These are phyloP conservation scores for Cochlearius cochlearius DNA, from an alignment of 2,113 vertebrate species.

Conservation along the genomic window DNA sequence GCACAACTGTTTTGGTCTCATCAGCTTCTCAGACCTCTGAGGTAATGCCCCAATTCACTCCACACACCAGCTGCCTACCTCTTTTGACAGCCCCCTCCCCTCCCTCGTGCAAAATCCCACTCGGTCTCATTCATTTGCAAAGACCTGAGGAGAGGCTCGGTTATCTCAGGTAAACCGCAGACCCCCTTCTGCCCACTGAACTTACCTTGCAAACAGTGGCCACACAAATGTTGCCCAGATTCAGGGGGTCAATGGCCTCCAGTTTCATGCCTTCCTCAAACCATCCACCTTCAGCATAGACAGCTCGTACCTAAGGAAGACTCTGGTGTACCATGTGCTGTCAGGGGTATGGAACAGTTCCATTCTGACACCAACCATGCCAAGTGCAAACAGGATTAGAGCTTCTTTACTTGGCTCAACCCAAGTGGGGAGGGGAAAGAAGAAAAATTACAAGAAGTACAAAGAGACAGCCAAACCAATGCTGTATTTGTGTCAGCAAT, in stretches of 20 bases:
- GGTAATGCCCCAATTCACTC: not conserved
- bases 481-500: not conserved
- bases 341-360: not conserved
- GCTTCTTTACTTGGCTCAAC: not conserved
- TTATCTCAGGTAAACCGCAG: not conserved
- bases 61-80: not conserved
- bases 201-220: conserved; percentile 93
- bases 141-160: not conserved
- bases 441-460: not conserved
- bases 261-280: conserved; percentile 95
- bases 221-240: conserved; percentile 93
- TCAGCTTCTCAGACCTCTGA: not conserved
- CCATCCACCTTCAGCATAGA: conserved; percentile 88
- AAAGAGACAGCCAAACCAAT: not conserved
- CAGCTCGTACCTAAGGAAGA: conserved; percentile 82
- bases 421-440: not conserved
- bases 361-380: not conserved
- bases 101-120: not conserved
- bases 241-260: conserved; percentile 94
- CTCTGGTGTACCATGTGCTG: not conserved
- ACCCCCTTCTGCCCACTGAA: not conserved
- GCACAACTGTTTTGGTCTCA: not conserved
- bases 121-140: not conserved
- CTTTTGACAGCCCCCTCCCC: not conserved
- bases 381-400: not conserved